Evolutionary conservation across 2,888 invertebrate species (phyloP), one percentile per base, ranked within the genome.

Genomic region (Keiferia lycopersicella): DNA sequence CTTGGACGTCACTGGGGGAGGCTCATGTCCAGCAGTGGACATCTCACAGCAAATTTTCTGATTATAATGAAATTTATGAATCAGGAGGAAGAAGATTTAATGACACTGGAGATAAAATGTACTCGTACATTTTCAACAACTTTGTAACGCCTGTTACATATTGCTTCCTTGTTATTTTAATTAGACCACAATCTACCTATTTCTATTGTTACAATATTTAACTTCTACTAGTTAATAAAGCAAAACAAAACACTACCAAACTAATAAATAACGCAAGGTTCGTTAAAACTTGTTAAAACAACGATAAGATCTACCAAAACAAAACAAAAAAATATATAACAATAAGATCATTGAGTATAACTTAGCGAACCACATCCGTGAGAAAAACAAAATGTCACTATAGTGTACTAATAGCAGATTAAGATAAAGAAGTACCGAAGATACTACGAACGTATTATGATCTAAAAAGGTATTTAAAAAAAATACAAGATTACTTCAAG

Each of bases 191-290:
- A 22, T 51, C 20, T 26, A 26, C 26, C 26, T 51, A 18, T 16
- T 51, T 20, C 51, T 22, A 12, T 51, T 51, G 22, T 22, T 14
- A 34, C 34, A 7, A 20, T 20, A 14, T 18, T 18, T 50, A 22
- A 20, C 3, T 2, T 10, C n/a, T 22, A 11, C 26, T 20, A 12
- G 12, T n/a, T 22, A 53, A 53, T 30, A 53, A 26, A 53, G 14
- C 20, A 53, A 26, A 53, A 26, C 20, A 14, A 34, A 34, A 34
- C 53, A 53, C 30, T 14, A 12, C 30, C 30, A 34, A 34, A n/a
- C 26, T 53, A 26, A 53, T 26, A 53, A 53, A 53, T 30, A 53
- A 53, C 53, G 26, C 30, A 53, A 53, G 26, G 12, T 53, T 20
- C 53, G 12, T n/a, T n/a, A 53, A n/a, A 53, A 22, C 51, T 53